Conservation (phyloP, 1,140 invertebrate genomes). For the Frieseomelitta varia region DNA sequence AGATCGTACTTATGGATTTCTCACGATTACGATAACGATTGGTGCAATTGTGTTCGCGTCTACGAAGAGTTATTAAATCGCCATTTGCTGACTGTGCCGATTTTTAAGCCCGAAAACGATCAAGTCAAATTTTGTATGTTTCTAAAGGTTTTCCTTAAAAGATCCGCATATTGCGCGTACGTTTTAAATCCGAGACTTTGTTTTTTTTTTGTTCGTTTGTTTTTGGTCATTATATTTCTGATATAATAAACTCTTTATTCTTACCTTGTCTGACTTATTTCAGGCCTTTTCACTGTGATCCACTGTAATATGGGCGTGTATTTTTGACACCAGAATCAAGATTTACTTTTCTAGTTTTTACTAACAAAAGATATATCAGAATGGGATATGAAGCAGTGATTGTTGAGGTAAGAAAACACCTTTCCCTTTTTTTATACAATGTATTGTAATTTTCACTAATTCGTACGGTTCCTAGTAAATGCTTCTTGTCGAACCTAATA, state of each 20-base stretch:
- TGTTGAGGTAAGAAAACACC: background rate
- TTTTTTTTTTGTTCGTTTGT: conserved; percentile 3
- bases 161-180: conserved; percentile 27
- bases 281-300: background rate
- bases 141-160: conserved; percentile 25
- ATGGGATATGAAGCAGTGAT: background rate
- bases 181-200: conserved; percentile 30
- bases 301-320: background rate
- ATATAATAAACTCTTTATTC: conserved; percentile 55
- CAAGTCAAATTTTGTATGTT: conserved; percentile 34
- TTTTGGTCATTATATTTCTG: conserved; percentile 41
- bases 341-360: background rate
- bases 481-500: conserved; percentile 24
- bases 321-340: too few relatives aligned
- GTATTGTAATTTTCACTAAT: conserved; percentile 51
- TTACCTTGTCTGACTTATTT: conserved; percentile 33
- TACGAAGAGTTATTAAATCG: background rate
- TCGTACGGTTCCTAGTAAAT: conserved; percentile 35
- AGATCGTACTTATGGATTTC: conserved; percentile 30
- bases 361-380: background rate
- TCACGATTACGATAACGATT: background rate
- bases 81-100: background rate
- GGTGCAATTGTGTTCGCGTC: conserved; percentile 6
- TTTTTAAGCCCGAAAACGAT: background rate
- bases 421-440: conserved; percentile 46